phyloP scores from a whole-genome alignment of 2,797 vertebrate genomes.

The Tamandua tetradactyla region DNA sequence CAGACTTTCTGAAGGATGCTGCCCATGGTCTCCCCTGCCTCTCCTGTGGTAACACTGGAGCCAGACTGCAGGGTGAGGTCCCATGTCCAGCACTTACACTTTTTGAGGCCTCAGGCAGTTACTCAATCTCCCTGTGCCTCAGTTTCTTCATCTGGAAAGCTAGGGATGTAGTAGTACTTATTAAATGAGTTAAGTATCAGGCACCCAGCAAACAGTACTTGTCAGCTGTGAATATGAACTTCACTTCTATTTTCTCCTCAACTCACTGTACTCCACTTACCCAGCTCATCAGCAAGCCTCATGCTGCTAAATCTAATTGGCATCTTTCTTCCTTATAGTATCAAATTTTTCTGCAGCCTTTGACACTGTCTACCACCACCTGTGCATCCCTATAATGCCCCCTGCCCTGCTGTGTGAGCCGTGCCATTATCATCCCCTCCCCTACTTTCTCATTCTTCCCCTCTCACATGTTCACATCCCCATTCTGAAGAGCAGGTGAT shows the following conservation, averaged over 20 bases:
- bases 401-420: neutral
- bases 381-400: neutral
- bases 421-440: neutral
- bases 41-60: neutral
- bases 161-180: neutral
- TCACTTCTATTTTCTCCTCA: neutral
- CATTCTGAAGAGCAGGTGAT: neutral
- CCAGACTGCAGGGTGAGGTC: neutral
- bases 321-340: neutral
- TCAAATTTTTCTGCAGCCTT: neutral
- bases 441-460: neutral
- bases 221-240: neutral
- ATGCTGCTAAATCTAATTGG: neutral
- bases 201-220: neutral
- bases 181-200: neutral
- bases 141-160: neutral
- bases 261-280: neutral
- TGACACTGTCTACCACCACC: neutral
- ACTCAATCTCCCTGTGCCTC: neutral
- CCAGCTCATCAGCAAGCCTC: neutral
- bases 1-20: neutral
- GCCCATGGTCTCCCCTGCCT: rapidly evolving
- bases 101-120: neutral
- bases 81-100: neutral
- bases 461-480: neutral